Conservation (phyloP, 2,113 vertebrate genomes). For the Nesoenas mayeri region DNA sequence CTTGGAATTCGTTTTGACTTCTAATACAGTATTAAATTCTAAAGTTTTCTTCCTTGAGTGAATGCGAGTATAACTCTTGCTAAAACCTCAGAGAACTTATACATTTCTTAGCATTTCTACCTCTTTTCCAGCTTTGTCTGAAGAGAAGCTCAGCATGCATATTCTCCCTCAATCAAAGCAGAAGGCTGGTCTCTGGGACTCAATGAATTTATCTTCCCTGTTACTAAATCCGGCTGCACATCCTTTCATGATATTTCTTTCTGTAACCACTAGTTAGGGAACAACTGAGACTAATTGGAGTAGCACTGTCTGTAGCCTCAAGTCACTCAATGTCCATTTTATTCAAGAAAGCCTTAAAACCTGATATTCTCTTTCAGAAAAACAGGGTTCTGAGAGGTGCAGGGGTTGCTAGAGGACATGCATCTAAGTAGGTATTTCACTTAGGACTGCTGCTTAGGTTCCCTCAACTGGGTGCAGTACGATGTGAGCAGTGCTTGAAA, state of each 20-base stretch:
- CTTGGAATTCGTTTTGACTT: not conserved
- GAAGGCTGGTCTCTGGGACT: not conserved
- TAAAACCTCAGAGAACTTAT: not conserved
- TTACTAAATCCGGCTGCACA: not conserved
- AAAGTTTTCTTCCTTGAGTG: not conserved
- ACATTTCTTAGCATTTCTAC: too few species aligned
- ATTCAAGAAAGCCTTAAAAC: not conserved
- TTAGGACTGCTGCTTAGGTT: not conserved
- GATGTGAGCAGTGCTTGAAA: not conserved
- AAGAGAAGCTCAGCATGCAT: not conserved
- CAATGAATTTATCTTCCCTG: not conserved
- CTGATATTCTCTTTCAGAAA: not conserved
- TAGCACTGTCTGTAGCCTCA: not conserved
- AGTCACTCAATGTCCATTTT: not conserved
- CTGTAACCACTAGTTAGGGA: not conserved
- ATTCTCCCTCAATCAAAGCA: not conserved
- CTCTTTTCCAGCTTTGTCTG: too few species aligned
- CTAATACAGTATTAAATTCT: not conserved
- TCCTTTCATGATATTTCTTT: not conserved
- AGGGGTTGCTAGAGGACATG: not conserved
- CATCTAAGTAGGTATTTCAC: not conserved
- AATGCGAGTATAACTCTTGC: not conserved
- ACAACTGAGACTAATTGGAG: not conserved
- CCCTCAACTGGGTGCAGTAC: not conserved
- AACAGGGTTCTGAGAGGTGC: not conserved